phyloP scores from a whole-genome alignment of 2,888 invertebrate genomes.

The Isoperla grammatica region DNA sequence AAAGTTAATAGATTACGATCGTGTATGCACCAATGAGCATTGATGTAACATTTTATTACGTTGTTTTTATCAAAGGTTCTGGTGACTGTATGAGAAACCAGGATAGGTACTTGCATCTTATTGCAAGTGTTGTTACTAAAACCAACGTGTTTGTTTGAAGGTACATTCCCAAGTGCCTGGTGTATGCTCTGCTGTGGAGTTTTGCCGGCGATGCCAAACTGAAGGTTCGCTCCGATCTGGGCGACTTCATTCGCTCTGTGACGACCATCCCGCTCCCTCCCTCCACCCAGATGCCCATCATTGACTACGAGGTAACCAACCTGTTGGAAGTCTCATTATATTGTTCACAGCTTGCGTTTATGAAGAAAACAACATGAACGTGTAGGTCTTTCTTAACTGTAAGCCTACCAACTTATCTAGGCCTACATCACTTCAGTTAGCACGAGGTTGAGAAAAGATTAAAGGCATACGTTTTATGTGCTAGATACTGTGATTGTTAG shows the following conservation, averaged over 20 bases:
- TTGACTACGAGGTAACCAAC: constrained; percentile 94
- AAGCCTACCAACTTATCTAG: constrained; percentile 9
- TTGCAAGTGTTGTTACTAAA: too few relatives aligned
- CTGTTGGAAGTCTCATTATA: too few relatives aligned
- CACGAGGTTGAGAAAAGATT: too few relatives aligned
- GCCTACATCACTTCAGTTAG: too few relatives aligned
- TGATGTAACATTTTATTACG: too few relatives aligned
- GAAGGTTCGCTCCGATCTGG: constrained; percentile 89
- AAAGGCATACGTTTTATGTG: too few relatives aligned
- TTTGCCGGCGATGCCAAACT: constrained; percentile 97
- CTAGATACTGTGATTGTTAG: too few relatives aligned
- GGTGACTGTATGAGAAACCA: too few relatives aligned
- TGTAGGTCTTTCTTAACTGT: constrained; percentile 1
- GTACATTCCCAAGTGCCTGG: constrained; percentile 88
- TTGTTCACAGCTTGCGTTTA: constrained; percentile 32
- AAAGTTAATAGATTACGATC: too few relatives aligned
- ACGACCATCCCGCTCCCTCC: constrained; percentile 92
- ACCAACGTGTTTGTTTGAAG: neutral
- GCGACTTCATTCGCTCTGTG: constrained; percentile 91
- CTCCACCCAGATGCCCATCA: constrained; percentile 72
- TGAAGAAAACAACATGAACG: constrained; percentile 34
- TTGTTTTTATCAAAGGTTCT: too few relatives aligned
- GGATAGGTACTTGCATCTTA: too few relatives aligned
- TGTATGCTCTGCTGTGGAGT: constrained; percentile 94
- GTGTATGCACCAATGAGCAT: too few relatives aligned